Percentiles rank a stretch among this genome's conserved stretches.
These are phyloP conservation scores for Erinaceus europaeus DNA, from an alignment of 2,113 vertebrate genomes.

Conservation along the genomic window DNA sequence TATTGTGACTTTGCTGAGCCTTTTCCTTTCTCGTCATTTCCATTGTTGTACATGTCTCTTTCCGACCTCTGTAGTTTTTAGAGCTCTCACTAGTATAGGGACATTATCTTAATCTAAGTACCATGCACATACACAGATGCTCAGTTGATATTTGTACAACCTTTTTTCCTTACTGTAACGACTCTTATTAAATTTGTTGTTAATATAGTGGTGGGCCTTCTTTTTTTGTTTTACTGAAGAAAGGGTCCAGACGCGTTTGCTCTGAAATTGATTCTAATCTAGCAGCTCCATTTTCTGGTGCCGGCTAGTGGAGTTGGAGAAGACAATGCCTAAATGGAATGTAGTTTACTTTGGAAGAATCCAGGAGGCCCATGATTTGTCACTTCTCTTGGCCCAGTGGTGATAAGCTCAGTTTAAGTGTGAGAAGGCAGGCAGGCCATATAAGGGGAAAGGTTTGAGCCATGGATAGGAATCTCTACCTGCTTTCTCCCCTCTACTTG, in stretches of 20 bases:
- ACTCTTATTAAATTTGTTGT: slow-evolving; percentile 30
- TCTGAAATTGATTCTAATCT: neutral
- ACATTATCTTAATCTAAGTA: neutral
- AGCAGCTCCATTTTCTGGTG: neutral
- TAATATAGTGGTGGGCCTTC: neutral
- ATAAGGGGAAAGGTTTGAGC: neutral
- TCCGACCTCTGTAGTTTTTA: too few species aligned
- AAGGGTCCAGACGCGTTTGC: neutral
- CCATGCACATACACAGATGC: neutral
- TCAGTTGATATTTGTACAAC: slow-evolving; percentile 6
- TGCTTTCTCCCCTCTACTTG: neutral
- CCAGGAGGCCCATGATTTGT: neutral
- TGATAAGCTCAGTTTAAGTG: neutral
- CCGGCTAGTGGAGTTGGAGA: slow-evolving; percentile 8
- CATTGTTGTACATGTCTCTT: too few species aligned
- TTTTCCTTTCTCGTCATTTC: too few species aligned
- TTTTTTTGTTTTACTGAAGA: slow-evolving; percentile 30
- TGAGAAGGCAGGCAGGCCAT: neutral
- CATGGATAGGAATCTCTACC: neutral
- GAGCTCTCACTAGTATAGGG: neutral
- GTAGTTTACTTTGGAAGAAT: neutral
- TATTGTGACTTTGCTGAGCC: too few species aligned
- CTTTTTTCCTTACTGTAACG: neutral
- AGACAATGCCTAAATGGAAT: neutral
- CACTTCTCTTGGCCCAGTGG: neutral